Evolutionary conservation across 1,140 invertebrate species (phyloP).

Genomic region (Campodea augens): DNA sequence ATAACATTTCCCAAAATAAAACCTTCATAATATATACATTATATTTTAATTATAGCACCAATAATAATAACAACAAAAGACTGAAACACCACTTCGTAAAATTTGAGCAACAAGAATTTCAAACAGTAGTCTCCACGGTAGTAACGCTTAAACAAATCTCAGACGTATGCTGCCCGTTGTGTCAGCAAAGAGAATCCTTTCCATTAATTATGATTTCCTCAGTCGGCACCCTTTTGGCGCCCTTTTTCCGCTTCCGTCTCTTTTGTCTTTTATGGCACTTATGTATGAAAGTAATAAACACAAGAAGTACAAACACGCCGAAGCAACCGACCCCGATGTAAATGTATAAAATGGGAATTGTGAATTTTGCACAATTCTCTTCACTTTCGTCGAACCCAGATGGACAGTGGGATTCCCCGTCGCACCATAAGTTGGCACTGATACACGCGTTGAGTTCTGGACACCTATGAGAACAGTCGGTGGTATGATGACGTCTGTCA

Average conservation of each 20-base stretch:
- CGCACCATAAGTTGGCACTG: conserved; percentile 63
- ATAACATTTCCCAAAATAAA: no score
- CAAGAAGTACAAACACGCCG: conserved; percentile 29
- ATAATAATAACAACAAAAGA: no score
- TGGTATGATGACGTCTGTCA: conserved; percentile 24
- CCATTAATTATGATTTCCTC: conserved; percentile 38
- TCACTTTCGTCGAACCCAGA: conserved; percentile 54
- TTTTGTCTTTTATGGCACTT: conserved; percentile 37
- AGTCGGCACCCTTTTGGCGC: conserved; percentile 14
- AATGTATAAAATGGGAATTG: conserved; percentile 41
- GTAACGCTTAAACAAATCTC: no score
- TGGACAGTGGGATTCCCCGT: conserved; percentile 62
- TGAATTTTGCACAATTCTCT: conserved; percentile 45
- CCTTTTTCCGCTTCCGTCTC: conserved; percentile 32
- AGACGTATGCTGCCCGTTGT: no score
- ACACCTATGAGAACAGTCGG: conserved; percentile 50
- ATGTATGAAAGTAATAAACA: conserved; percentile 39
- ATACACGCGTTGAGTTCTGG: conserved; percentile 79
- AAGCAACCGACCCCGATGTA: conserved; percentile 35
- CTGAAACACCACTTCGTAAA: no score
- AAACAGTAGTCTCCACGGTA: no score
- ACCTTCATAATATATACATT: no score
- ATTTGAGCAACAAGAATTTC: no score
- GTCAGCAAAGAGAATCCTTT: conserved; percentile 54
- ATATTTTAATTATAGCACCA: no score